phyloP scores from a whole-genome alignment of 2,888 invertebrate species.

The Zygothrica quintamaculata region DNA sequence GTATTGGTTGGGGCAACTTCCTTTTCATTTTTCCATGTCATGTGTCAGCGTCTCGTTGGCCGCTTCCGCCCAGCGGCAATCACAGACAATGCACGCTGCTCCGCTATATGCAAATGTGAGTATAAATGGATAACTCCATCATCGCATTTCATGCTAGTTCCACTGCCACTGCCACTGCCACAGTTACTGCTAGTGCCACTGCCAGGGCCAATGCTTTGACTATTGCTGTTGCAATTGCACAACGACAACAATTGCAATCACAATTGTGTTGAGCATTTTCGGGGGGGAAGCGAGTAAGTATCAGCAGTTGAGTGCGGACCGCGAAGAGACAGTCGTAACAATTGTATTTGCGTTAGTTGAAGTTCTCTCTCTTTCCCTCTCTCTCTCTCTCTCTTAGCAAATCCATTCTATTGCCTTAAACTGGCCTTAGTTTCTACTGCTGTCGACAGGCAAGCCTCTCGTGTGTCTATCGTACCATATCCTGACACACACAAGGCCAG shows the following conservation, averaged over 20 bases:
- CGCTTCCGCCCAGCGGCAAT: conserved; percentile 75
- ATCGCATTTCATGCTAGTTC: conserved; percentile 73
- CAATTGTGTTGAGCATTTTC: conserved; percentile 40
- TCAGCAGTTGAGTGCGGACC: conserved; percentile 45
- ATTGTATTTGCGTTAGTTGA: conserved; percentile 66
- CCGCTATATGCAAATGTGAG: conserved; percentile 75
- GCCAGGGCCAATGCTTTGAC: conserved; percentile 10
- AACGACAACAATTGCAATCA: conserved; percentile 38
- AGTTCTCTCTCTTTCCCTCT: conserved; percentile 9
- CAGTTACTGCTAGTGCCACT: neutral
- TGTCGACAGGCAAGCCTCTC: neutral
- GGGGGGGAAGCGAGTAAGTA: conserved; percentile 46
- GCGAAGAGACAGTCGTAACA: conserved; percentile 71
- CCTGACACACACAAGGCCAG: conserved; percentile 43
- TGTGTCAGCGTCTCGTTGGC: conserved; percentile 77
- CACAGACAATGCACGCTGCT: conserved; percentile 66
- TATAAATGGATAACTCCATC: conserved; percentile 82
- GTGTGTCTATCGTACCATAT: conserved; percentile 35
- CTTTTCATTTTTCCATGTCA: conserved; percentile 81
- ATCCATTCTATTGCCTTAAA: neutral
- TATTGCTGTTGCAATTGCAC: conserved; percentile 28
- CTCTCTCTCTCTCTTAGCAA: too few species aligned
- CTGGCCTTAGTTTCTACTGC: neutral
- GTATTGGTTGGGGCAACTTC: conserved; percentile 40
- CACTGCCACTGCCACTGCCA: conserved; percentile 23